Evolutionary conservation across 1,140 invertebrate genomes (phyloP).

Genomic region (Gerris buenoi): DNA sequence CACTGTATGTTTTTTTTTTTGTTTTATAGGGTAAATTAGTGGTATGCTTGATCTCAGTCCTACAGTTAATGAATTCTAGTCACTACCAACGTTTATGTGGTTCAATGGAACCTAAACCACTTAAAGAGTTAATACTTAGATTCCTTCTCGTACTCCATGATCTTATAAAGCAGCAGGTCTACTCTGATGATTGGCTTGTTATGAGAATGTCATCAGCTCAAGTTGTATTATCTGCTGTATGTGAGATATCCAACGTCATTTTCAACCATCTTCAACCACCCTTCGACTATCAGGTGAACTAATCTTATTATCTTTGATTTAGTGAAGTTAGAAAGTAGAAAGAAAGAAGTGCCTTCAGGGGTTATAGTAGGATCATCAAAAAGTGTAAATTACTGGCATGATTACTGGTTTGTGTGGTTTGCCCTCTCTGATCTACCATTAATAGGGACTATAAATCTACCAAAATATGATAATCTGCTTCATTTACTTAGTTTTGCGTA

Average conservation of each 20-base stretch:
- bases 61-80: conserved; percentile 70
- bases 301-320: no score
- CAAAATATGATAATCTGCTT: no score
- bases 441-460: no score
- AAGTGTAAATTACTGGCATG: no score
- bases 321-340: no score
- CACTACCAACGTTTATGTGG: conserved; percentile 83
- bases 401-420: conserved; percentile 3
- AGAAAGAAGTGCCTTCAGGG: no score
- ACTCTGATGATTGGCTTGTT: conserved; percentile 81
- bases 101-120: conserved; percentile 50
- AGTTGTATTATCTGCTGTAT: conserved; percentile 67
- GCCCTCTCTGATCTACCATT: no score
- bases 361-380: no score
- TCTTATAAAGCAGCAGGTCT: conserved; percentile 69
- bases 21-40: conserved; percentile 59
- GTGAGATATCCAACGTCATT: conserved; percentile 73
- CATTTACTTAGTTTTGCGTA: no score
- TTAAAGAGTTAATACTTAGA: conserved; percentile 76
- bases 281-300: conserved; percentile 48
- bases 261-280: conserved; percentile 59
- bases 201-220: conserved; percentile 82
- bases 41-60: conserved; percentile 63
- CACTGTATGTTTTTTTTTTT: conserved; percentile 12
- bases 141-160: conserved; percentile 51